Base-by-base conservation (phyloP, 2,797 vertebrate species). In the Falco novaeseelandiae region DNA sequence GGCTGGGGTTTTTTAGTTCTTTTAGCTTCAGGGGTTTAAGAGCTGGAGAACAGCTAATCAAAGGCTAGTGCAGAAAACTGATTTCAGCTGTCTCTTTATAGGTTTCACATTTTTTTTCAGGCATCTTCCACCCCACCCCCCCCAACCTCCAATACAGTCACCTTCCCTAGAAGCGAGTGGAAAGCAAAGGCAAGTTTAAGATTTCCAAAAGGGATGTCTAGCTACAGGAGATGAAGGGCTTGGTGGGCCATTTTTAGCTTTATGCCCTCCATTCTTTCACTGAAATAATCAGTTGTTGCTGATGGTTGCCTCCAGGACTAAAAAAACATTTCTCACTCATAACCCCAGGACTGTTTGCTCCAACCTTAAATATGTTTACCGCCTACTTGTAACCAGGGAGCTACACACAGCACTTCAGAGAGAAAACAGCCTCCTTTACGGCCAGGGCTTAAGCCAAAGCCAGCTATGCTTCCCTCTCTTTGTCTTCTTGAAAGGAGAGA, bases 1-100 rank as follows among this genome's bases (percentile, higher is more conserved):
- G 92, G 87, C 96, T 95, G 89, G 49, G 49, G 36, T 13, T 97
- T 93, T 97, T 96, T 59, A 94, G 95, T 94, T 97, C 91, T 91
- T 97, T 93, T 98, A 83, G 98, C 98, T 98, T 96, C 92, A 83
- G 98, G 98, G 97, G 74, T 91, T 97, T 93, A 94, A 94, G 79
- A 96, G 94, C 95, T 97, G 93, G 96, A 95, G 97, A 97, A 96
- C 90, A 95, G 92, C 97, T 98, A 97, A 98, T 98, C 97, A 98
- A 96, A 97, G 97, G 94, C 91, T 88, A 96, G 97, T 77, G 96
- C 89, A 97, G 97, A 97, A 98, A 98, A 98, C 97, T 95, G 96
- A 97, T 97, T 98, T 98, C 98, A 98, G 97, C 98, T 98, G 97
- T 98, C 95, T 76, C 85, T 97, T 97, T 92, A 93, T 94, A 89